Evolutionary conservation across 2,797 vertebrate species (phyloP), one percentile per base, ranked within the genome.

Genomic region (Acestrorhynchus altus): DNA sequence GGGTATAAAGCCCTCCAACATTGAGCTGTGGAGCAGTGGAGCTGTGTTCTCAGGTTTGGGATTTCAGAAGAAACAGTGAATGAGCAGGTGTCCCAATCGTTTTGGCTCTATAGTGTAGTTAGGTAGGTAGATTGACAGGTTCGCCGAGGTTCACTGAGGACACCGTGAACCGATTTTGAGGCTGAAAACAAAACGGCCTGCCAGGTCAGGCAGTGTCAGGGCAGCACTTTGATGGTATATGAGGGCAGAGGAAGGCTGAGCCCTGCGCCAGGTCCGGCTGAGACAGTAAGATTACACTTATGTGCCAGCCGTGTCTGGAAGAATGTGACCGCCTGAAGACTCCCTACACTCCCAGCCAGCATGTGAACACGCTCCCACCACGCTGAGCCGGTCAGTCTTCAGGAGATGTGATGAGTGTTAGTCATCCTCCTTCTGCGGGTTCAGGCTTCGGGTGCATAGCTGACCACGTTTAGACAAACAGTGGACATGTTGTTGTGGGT

Each of bases 221-320:
- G 35, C 47, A 26, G 9, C 39, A 16, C 28, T 65, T 42, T 65
- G 66, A 79, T 31, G 72, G 71, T 56, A 24, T 77, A 67, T 80
- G 18, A n/a, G 0, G 69, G 22, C 28, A 65, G 10, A 85, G 24
- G 42, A 40, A 22, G 6, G 24, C 35, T 54, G 2, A 22, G 49
- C 31, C n/a, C 52, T 54, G 54, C 13, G 26, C 31, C 15, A 31
- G 20, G 40, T 4, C 4, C 64, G 67, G 72, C 56, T 0, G 65
- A 51, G 49, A 40, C 26, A 54, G 76, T 80, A 31, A 82, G 75
- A 61, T 86, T 80, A 63, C 86, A 87, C 71, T 76, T 84, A 79
- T 47, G 61, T 89, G 86, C 52, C 80, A 86, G 83, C 31, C 54
- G 16, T 77, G 74, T 81, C 84, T 71, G 61, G 84, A 77, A 72